Conservation (phyloP, 2,113 vertebrate species). For the Bathybates hornii region DNA sequence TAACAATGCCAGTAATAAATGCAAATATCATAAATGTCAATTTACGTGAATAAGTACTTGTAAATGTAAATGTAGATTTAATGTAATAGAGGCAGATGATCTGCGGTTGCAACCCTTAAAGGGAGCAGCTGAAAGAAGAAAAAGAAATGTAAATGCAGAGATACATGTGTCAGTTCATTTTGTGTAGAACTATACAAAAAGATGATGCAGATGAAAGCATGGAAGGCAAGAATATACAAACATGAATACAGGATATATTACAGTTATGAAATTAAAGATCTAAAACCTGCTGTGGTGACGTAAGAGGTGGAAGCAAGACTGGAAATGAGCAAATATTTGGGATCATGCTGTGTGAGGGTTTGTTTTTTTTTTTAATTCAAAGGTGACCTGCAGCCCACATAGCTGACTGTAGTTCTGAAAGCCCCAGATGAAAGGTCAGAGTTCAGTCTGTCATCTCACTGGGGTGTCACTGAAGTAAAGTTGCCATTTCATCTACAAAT, state of each 20-base stretch:
- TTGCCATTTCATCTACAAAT: conserved; percentile 20
- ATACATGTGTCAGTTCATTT: not conserved
- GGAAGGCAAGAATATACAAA: not conserved
- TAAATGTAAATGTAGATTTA: not conserved
- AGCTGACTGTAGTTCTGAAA: not conserved
- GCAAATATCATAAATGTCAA: not conserved
- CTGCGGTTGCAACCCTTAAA: not conserved
- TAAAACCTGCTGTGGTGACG: not conserved
- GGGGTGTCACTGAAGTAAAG: not conserved
- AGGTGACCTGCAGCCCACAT: not conserved
- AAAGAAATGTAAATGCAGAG: not conserved
- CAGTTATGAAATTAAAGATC: not conserved
- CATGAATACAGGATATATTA: not conserved
- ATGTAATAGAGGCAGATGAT: not conserved
- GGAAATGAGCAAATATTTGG: not conserved
- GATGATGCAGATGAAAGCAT: not conserved
- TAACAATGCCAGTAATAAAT: not conserved
- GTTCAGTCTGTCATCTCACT: conserved; percentile 6
- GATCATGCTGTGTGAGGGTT: accelerated
- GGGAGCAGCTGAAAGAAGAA: not conserved
- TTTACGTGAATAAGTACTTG: not conserved
- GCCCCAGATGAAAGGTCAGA: not conserved
- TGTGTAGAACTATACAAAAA: not conserved
- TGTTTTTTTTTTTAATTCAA: not conserved
- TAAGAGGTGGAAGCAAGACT: not conserved